Evolutionary conservation across 2,797 vertebrate species (phyloP).

Genomic region (Tenualosa ilisha): DNA sequence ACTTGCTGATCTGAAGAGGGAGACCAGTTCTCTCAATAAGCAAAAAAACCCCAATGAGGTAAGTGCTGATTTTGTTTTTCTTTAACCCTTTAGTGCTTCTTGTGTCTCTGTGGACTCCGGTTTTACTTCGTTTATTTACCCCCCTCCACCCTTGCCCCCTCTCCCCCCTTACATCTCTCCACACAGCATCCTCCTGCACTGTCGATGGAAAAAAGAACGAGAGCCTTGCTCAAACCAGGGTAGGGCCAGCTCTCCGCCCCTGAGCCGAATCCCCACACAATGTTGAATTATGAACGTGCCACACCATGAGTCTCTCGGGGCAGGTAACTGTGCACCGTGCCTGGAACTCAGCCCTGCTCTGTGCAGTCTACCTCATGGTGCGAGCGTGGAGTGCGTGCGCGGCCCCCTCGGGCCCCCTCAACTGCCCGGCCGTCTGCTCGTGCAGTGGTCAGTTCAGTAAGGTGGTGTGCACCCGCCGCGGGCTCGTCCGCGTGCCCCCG

Average conservation of each 20-base stretch:
- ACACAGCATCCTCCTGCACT: slow-evolving; percentile 69
- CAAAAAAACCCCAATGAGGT: slow-evolving; percentile 78
- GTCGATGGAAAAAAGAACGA: slow-evolving; percentile 90
- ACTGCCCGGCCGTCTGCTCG: slow-evolving; percentile 93
- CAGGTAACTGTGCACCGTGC: slow-evolving; percentile 96
- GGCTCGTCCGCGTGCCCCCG: slow-evolving; percentile 87
- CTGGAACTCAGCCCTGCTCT: slow-evolving; percentile 91
- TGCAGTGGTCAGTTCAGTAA: slow-evolving; percentile 98
- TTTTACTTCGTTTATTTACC: slow-evolving; percentile 50
- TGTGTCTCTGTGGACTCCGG: slow-evolving; percentile 35
- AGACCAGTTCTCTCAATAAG: slow-evolving; percentile 56
- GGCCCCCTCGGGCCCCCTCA: slow-evolving; percentile 84
- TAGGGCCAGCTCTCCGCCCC: slow-evolving; percentile 83
- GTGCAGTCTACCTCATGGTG: slow-evolving; percentile 89
- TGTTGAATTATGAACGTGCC: slow-evolving; percentile 98
- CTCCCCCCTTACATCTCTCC: slow-evolving; percentile 47
- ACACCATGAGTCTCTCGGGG: slow-evolving; percentile 99
- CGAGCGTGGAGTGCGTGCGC: slow-evolving; percentile 87
- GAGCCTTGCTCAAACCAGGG: slow-evolving; percentile 87
- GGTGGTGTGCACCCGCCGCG: slow-evolving; percentile 93
- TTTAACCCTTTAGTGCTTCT: slow-evolving; percentile 36
- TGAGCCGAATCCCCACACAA: slow-evolving; percentile 82
- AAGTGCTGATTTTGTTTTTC: slow-evolving; percentile 53
- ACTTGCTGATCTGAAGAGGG: slow-evolving; percentile 67
- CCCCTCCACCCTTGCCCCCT: slow-evolving; percentile 41